Evolutionary conservation across 2,113 vertebrate genomes (phyloP).

Genomic region (Ciconia maguari): DNA sequence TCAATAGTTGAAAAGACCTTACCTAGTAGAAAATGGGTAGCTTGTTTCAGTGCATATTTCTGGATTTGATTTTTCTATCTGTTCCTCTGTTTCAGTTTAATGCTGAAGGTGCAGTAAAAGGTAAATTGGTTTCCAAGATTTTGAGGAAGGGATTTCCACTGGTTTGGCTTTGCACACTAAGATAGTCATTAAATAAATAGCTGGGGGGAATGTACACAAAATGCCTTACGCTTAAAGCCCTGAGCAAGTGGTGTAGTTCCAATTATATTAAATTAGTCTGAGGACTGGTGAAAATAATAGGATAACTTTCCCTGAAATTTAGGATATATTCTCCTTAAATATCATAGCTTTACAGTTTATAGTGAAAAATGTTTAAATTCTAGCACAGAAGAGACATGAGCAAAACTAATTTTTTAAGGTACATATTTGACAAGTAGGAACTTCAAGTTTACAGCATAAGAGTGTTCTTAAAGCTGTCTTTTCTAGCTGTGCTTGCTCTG

Average conservation of each 20-base stretch:
- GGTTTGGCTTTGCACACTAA: neutral
- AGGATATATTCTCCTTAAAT: neutral
- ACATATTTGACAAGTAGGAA: neutral
- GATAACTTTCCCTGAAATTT: neutral
- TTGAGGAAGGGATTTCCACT: neutral
- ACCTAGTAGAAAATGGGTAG: neutral
- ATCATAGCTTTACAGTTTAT: neutral
- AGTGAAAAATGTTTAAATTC: neutral
- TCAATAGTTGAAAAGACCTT: neutral
- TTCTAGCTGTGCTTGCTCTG: neutral
- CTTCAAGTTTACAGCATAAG: neutral
- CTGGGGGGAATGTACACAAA: slow-evolving; percentile 19
- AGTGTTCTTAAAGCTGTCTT: neutral
- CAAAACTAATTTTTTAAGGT: neutral
- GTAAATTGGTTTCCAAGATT: neutral
- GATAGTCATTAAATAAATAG: neutral
- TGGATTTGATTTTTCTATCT: slow-evolving; percentile 34
- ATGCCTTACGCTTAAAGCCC: slow-evolving; percentile 23
- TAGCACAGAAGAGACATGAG: neutral
- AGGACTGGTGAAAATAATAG: neutral
- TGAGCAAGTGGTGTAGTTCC: neutral
- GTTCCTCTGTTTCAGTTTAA: neutral
- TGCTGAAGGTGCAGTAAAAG: slow-evolving; percentile 51
- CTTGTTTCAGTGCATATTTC: neutral
- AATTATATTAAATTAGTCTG: neutral